phyloP scores from a whole-genome alignment of 2,888 invertebrate species.

The Synanthedon vespiformis region DNA sequence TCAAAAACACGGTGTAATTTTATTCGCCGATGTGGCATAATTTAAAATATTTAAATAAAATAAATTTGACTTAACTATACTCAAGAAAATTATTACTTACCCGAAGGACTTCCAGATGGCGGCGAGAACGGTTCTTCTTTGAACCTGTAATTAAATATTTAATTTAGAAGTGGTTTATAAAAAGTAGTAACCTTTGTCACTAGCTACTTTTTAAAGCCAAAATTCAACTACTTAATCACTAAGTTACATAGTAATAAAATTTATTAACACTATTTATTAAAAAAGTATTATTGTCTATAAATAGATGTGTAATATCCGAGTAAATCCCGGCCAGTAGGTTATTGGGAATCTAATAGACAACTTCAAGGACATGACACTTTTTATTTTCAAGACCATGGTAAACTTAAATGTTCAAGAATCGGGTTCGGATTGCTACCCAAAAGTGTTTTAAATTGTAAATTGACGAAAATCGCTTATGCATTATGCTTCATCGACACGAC shows the following conservation, averaged over 20 bases:
- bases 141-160: constrained; percentile 31
- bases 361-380: constrained; percentile 26
- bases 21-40: no score
- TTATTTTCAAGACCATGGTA: no score
- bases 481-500: constrained; percentile 18
- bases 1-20: no score
- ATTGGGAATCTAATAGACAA: constrained; percentile 22
- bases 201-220: no score
- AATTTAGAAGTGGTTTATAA: background rate
- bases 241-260: no score
- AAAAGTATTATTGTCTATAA: constrained; percentile 2
- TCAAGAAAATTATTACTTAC: background rate
- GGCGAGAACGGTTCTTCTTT: constrained; percentile 35
- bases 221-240: no score
- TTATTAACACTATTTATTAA: no score
- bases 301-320: background rate
- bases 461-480: constrained; percentile 50
- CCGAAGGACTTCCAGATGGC: background rate
- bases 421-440: no score
- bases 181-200: no score
- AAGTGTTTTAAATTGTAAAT: constrained; percentile 48
- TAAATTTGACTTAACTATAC: no score
- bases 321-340: constrained; percentile 38
- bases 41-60: no score
- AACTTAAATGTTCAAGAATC: no score